Percentiles rank a stretch among this genome's conserved stretches.
Conservation (phyloP, 2,113 vertebrate species). For the Penelope pileata region DNA sequence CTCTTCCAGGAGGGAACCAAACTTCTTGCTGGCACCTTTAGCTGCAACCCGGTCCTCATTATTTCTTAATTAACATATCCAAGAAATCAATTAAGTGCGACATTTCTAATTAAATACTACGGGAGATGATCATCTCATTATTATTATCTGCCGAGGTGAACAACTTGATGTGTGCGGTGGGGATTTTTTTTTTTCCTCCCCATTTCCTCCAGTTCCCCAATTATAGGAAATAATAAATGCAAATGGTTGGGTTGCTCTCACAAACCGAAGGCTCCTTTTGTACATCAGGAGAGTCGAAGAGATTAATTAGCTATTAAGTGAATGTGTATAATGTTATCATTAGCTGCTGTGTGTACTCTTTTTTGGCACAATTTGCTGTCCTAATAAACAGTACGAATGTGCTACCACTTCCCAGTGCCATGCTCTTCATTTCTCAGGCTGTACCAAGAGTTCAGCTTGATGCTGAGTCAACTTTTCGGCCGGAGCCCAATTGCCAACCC, state of each 20-base stretch:
- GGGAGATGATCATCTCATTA: conserved; percentile 18
- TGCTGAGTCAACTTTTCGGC: too few relatives aligned
- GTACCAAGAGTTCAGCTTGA: accelerated
- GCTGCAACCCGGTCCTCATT: conserved; percentile 54
- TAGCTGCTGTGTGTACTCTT: neutral
- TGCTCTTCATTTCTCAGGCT: accelerated
- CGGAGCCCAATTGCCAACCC: neutral
- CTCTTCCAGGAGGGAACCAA: neutral
- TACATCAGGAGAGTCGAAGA: neutral
- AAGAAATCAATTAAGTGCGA: conserved; percentile 72
- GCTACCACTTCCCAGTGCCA: neutral
- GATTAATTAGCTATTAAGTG: conserved; percentile 54
- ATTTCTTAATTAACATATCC: conserved; percentile 69
- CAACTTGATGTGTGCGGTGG: neutral
- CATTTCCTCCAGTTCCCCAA: neutral
- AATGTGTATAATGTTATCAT: neutral
- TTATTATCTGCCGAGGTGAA: conserved; percentile 18
- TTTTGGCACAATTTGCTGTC: neutral
- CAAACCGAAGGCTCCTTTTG: neutral
- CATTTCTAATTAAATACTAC: conserved; percentile 62
- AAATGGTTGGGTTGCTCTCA: neutral
- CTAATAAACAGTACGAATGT: neutral
- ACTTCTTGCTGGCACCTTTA: neutral
- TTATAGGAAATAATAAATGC: neutral
- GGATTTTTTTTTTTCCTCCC: neutral